Evolutionary conservation across 2,888 invertebrate genomes (phyloP), one percentile per base, ranked within the genome.

Genomic region (Drosophila acutilabella): DNA sequence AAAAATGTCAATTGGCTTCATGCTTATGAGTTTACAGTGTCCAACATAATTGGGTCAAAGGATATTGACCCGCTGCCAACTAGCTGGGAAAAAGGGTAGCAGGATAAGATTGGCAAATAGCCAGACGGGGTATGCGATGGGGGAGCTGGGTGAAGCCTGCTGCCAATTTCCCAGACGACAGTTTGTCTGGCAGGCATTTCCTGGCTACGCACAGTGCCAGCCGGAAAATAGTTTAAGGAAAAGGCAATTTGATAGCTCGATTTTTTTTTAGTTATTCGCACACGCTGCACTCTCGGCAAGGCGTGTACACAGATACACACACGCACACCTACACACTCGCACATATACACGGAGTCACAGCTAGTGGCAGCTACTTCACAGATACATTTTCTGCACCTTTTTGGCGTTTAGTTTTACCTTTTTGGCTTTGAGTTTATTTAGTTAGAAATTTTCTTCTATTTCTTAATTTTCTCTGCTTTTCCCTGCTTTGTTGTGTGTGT

Each of bases 21-120:
- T 57, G 61, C 51, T 76, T 76, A 75, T 85, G 78, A 72, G 61
- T 72, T 77, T 71, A 71, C 66, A 54, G 77, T 73, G 61, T 41
- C 64, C 47, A 45, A 20, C 72, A 81, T 79, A 90, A 88, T 89
- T 90, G 88, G 90, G 90, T 90, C 90, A 90, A 90, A 90, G 90
- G 90, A 90, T 90, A 89, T 90, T 90, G 90, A 90, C 90, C 90
- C 82, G 80, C 50, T 79, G 57, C 71, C 54, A 67, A 45, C 38
- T 58, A 38, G 20, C 41, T 36, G 36, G 61, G 38, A 57, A 48
- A 36, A 53, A 13, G 52, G 5, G 10, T 14, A 42, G 14, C 23
- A 11, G 38, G 13, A 26, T 10, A 23, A 38, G 23, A 38, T 56
- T 71, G 75, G 74, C 73, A 79, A 68, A 69, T 74, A 42, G 73